Base-by-base conservation (phyloP, 1,140 invertebrate species). In the Drosophila sucinea region DNA sequence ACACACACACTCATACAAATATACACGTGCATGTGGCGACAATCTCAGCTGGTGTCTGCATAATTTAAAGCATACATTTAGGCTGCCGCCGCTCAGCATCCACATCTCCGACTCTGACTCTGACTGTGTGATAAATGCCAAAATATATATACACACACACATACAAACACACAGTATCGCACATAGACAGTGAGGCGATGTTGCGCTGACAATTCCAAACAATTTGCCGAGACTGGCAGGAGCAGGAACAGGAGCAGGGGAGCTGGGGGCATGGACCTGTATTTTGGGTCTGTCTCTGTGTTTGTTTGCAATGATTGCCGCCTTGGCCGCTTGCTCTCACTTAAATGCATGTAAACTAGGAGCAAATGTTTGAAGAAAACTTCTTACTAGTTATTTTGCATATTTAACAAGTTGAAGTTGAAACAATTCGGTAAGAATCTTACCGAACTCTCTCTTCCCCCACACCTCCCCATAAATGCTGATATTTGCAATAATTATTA, bases 51-150 rank as follows among this genome's bases (percentile, higher is more conserved):
- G 84, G 84, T 84, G 84, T 84, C 84, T 89, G 85, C 84, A 89
- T 89, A 89, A 89, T 89, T 89, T 84, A 89, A 89, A 80, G 84
- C 84, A 89, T 90, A 87, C 84, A 89, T 87, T 87, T 87, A 89
- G 84, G 84, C 85, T 74, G 80, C 62, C 67, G 64, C 41, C 64
- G 74, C 66, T 74, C 44, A 23, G 60, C 76, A 78, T 74, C 38
- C 10, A 61, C 78, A 78, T 62, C 72, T 72, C 72, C 64, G 67
- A 69, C 73, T 63, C 75, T 62, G 67, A 69, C 73, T 63, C 75
- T 62, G 75, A 71, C 77, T 89, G 84, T 83, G 80, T 87, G 84
- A 87, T 87, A 87, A 87, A 87, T 87, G 84, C 80, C 79, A 72
- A 67, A 68, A 61, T 38, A 70, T 47, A 56, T 64, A 40, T 30